Percentiles rank a stretch among this genome's conserved stretches.
Evolutionary conservation across 1,140 invertebrate species (phyloP).

Genomic region (Lepidurus packardi): DNA sequence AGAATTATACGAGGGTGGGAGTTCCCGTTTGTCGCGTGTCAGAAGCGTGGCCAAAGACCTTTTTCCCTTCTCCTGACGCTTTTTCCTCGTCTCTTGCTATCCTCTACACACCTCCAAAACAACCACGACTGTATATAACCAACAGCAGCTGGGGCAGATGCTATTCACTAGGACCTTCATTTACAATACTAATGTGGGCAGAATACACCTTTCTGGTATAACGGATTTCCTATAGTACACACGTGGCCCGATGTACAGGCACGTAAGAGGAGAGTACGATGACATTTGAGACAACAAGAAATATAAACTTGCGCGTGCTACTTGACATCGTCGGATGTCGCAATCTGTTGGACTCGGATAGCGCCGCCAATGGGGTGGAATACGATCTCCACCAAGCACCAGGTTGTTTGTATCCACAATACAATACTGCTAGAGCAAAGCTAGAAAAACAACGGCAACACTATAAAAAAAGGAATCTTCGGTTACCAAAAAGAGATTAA

Average conservation of each 20-base stretch:
- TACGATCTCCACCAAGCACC: not conserved
- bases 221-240: not conserved
- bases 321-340: not conserved
- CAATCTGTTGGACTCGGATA: not conserved
- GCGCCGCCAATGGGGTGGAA: not conserved
- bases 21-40: slow-evolving; percentile 5
- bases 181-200: slow-evolving; percentile 19
- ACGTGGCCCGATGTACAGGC: not conserved
- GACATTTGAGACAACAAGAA: slow-evolving; percentile 7
- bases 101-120: not conserved
- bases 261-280: not conserved
- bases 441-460: no score
- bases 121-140: not conserved
- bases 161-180: not conserved
- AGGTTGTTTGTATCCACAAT: no score
- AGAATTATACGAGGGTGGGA: not conserved
- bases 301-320: not conserved
- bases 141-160: slow-evolving; percentile 16
- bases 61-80: not conserved
- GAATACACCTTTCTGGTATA: slow-evolving; percentile 6
- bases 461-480: no score
- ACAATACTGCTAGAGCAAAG: no score
- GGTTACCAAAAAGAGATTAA: no score
- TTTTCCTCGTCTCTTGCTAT: not conserved
- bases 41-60: slow-evolving; percentile 20